Evolutionary conservation across 2,797 vertebrate species (phyloP).

Genomic region (Pyrocephalus nanus): DNA sequence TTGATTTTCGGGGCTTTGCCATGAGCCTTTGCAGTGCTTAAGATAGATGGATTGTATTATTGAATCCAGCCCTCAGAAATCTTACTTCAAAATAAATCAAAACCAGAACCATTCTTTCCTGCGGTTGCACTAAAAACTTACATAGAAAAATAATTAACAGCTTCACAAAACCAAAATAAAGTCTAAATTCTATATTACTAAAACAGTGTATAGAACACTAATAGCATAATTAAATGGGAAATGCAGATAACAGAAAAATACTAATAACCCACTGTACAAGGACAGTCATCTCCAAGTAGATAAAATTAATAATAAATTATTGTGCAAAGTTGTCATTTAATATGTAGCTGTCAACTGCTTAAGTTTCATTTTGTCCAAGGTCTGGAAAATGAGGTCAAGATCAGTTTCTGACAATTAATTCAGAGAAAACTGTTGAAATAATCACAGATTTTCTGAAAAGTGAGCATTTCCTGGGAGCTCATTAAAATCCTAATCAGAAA

Average conservation of each 20-base stretch:
- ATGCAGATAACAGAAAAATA: not conserved
- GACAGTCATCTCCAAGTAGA: not conserved
- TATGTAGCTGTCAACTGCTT: not conserved
- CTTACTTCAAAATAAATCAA: slow-evolving; percentile 46
- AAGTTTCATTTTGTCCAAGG: not conserved
- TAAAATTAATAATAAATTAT: slow-evolving; percentile 8
- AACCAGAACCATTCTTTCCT: slow-evolving; percentile 10
- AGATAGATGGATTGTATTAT: slow-evolving; percentile 45
- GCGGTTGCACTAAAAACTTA: not conserved
- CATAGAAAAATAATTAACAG: slow-evolving; percentile 28
- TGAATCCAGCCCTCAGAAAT: slow-evolving; percentile 34
- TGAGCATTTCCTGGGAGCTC: not conserved
- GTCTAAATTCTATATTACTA: not conserved
- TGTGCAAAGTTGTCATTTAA: not conserved
- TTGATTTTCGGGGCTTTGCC: slow-evolving; percentile 35
- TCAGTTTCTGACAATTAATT: not conserved
- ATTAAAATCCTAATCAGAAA: not conserved
- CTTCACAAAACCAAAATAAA: not conserved
- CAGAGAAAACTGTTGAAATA: not conserved
- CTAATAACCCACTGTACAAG: not conserved
- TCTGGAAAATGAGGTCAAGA: slow-evolving; percentile 34
- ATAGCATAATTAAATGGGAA: not conserved
- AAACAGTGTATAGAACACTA: not conserved
- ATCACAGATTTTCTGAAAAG: not conserved
- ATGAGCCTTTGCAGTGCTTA: slow-evolving; percentile 24